A percentile compares a stretch with the other conserved stretches of the same genome.
phyloP scores from a whole-genome alignment of 2,888 invertebrate species.

The Epinotia nisella region DNA sequence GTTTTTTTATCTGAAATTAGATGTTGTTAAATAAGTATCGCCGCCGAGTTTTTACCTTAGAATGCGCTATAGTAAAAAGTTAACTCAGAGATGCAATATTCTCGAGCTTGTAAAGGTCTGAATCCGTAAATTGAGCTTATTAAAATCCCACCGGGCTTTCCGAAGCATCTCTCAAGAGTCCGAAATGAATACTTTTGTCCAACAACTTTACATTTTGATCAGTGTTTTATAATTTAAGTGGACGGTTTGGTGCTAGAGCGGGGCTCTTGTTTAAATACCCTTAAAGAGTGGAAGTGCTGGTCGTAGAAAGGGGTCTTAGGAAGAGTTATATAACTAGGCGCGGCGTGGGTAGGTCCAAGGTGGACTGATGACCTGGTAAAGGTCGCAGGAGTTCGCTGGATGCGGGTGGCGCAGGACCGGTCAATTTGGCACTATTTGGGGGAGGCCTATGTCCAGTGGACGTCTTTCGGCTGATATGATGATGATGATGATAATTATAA shows the following conservation, averaged over 20 bases:
- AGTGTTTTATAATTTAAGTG: slow-evolving; percentile 8
- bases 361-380: no score
- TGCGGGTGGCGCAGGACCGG: no score
- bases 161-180: neutral
- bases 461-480: no score
- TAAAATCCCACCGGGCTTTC: slow-evolving; percentile 9
- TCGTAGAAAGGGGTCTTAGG: no score
- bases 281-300: neutral
- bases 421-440: no score
- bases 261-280: neutral
- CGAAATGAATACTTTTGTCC: slow-evolving; percentile 4
- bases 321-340: no score
- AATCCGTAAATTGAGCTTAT: slow-evolving; percentile 8
- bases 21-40: neutral
- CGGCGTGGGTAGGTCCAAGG: no score
- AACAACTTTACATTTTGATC: slow-evolving; percentile 10
- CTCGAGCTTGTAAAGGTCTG: neutral
- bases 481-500: no score
- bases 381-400: no score
- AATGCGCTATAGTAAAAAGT: neutral
- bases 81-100: slow-evolving; percentile 6
- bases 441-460: no score
- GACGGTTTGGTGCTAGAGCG: neutral
- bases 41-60: neutral
- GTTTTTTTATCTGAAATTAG: neutral